Evolutionary conservation across 2,797 vertebrate genomes (phyloP).

Genomic region (Acropternis orthonyx): DNA sequence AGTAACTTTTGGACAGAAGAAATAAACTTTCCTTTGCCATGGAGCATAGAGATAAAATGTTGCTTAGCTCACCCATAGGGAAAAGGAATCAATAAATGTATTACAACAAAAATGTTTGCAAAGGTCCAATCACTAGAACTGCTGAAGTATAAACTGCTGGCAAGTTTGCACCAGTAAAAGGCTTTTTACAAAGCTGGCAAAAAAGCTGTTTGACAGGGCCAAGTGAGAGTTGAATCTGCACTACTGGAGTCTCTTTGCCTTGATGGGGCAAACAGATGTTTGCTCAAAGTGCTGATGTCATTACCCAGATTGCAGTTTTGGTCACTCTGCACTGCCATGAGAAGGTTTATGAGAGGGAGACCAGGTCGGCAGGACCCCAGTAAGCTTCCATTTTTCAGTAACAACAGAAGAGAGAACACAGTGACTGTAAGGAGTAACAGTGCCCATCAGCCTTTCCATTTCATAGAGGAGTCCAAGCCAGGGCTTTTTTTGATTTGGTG

Average conservation of each 20-base stretch:
- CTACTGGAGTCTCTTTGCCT: not conserved
- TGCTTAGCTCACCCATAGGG: not conserved
- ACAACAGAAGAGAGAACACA: not conserved
- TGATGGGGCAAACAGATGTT: fast-evolving
- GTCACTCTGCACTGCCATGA: not conserved
- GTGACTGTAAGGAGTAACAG: not conserved
- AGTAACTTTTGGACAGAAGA: not conserved
- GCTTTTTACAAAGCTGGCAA: not conserved
- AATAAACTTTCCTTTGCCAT: not conserved
- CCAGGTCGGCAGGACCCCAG: not conserved
- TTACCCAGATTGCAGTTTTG: not conserved
- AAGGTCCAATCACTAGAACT: not conserved
- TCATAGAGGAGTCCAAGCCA: not conserved
- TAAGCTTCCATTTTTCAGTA: not conserved
- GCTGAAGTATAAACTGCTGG: not conserved
- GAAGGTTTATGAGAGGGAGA: not conserved
- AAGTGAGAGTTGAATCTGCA: not conserved
- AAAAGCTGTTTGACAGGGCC: not conserved
- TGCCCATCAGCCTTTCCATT: not conserved
- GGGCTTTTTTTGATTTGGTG: not conserved
- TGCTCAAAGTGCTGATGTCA: not conserved
- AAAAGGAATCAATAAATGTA: slow-evolving; percentile 3
- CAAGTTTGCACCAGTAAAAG: not conserved
- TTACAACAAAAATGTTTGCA: not conserved
- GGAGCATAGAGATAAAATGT: not conserved